Evolutionary conservation across 2,113 vertebrate genomes (phyloP).

Genomic region (Cariama cristata): DNA sequence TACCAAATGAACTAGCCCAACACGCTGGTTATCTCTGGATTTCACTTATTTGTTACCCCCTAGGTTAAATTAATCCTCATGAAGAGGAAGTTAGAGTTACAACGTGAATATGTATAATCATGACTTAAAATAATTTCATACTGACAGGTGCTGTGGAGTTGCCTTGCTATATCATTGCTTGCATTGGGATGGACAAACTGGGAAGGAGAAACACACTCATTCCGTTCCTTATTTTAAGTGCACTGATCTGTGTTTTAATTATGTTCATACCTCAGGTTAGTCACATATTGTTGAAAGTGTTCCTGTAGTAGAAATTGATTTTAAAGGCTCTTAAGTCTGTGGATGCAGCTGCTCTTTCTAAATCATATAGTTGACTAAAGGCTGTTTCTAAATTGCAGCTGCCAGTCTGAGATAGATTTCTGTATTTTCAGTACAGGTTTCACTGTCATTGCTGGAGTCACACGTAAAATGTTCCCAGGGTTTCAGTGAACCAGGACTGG

Average conservation of each 20-base stretch:
- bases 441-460: background rate
- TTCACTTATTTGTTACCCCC: background rate
- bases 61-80: background rate
- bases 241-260: slow-evolving; percentile 81
- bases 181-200: slow-evolving; percentile 85
- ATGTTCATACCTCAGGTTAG: slow-evolving; percentile 87
- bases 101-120: background rate
- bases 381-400: background rate
- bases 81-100: slow-evolving; percentile 11
- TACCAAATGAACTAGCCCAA: background rate
- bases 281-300: background rate
- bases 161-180: slow-evolving; percentile 87
- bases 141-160: slow-evolving; percentile 89
- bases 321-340: background rate
- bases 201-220: slow-evolving; percentile 88
- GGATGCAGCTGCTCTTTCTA: background rate
- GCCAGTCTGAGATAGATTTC: background rate
- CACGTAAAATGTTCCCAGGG: background rate
- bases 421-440: slow-evolving; percentile 1
- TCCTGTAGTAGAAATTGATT: background rate
- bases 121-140: slow-evolving; percentile 38
- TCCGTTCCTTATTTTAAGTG: slow-evolving; percentile 84
- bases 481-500: background rate
- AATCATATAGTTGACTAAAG: background rate
- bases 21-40: background rate